These are phyloP conservation scores for Brachirus orientalis DNA, from an alignment of 2,113 vertebrate species.

Conservation along the genomic window DNA sequence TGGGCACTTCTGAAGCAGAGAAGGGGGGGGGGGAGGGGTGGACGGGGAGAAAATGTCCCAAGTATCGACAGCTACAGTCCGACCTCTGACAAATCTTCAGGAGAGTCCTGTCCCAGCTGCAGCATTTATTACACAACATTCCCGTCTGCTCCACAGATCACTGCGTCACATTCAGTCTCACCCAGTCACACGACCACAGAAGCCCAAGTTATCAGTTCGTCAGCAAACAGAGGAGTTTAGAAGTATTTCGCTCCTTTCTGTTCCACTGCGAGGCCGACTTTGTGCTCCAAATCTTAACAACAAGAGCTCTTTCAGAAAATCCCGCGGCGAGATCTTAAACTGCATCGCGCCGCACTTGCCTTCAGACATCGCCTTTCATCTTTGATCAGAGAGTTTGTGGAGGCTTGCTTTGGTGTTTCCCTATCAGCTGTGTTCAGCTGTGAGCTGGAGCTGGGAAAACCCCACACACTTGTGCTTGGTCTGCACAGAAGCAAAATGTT, in stretches of 20 bases:
- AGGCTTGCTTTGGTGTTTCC: conserved; percentile 35
- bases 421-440: conserved; percentile 22
- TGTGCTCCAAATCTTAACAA: conserved; percentile 24
- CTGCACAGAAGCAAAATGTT: background rate
- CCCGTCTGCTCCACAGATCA: conserved; percentile 28
- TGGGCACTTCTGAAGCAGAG: background rate
- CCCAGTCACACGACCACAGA: conserved; percentile 17
- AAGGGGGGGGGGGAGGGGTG: background rate
- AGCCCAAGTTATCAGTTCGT: conserved; percentile 19
- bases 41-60: conserved; percentile 31
- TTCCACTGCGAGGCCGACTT: conserved; percentile 1
- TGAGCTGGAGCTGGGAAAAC: conserved; percentile 15
- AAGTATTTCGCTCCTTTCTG: conserved; percentile 43
- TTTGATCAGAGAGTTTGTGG: conserved; percentile 12
- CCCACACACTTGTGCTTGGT: background rate
- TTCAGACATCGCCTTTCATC: conserved; percentile 34
- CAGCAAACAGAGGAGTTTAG: conserved; percentile 18
- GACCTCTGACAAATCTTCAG: conserved; percentile 50
- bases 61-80: conserved; percentile 52
- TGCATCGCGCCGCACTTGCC: background rate
- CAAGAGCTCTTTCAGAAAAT: conserved; percentile 34
- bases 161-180: conserved; percentile 23
- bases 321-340: conserved; percentile 24
- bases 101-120: conserved; percentile 34
- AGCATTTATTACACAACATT: conserved; percentile 51